Evolutionary conservation across 2,797 vertebrate genomes (phyloP).

Genomic region (Urocyon cinereoargenteus): DNA sequence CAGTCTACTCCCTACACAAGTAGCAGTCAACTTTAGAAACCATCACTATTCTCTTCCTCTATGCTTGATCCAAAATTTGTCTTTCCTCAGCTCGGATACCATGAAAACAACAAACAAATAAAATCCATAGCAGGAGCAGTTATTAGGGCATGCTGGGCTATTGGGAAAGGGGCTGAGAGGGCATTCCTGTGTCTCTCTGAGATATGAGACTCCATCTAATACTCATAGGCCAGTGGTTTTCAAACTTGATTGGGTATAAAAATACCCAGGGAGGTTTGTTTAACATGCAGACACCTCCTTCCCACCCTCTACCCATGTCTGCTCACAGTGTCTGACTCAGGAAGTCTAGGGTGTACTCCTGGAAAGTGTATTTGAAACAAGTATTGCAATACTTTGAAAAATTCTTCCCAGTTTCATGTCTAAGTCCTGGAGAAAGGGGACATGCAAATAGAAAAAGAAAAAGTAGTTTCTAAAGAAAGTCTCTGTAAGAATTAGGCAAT

Average conservation of each 20-base stretch:
- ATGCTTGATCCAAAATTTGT: background rate
- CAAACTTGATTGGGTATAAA: background rate
- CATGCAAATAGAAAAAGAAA: background rate
- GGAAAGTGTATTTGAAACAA: background rate
- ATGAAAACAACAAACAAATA: background rate
- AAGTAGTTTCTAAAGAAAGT: background rate
- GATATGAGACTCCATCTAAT: background rate
- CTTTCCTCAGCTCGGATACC: background rate
- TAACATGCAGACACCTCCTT: background rate
- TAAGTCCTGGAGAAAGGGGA: background rate
- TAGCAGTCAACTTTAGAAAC: background rate
- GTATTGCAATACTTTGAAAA: background rate
- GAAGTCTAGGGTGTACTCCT: background rate
- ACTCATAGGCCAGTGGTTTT: background rate
- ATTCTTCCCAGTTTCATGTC: background rate
- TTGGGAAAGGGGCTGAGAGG: background rate
- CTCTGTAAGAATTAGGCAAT: slow-evolving; percentile 19
- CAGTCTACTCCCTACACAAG: background rate
- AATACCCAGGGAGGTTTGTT: background rate
- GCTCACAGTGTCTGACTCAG: background rate
- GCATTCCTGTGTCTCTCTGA: background rate
- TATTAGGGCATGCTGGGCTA: background rate
- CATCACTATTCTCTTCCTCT: background rate
- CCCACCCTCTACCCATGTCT: too few relatives aligned
- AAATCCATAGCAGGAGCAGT: background rate